These are phyloP conservation scores for Epinephelus fuscoguttatus DNA, from an alignment of 2,113 vertebrate species.

Conservation along the genomic window DNA sequence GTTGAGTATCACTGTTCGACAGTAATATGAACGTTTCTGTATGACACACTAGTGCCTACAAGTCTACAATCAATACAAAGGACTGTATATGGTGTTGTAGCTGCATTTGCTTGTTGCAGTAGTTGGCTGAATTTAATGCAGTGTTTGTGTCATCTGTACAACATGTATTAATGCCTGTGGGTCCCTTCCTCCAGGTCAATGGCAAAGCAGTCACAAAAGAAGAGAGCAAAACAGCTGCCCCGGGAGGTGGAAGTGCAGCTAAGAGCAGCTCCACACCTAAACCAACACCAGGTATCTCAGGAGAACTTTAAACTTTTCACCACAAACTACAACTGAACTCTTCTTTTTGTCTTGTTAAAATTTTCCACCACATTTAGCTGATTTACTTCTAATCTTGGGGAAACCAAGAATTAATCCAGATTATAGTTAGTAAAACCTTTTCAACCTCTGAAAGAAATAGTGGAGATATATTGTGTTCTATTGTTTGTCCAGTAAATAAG, in stretches of 20 bases:
- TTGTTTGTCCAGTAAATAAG: background rate
- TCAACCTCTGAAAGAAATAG: background rate
- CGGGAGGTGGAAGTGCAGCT: conserved; percentile 28
- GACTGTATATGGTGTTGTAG: background rate
- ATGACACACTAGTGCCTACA: background rate
- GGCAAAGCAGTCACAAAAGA: conserved; percentile 41
- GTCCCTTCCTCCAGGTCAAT: conserved; percentile 52
- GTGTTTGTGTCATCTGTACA: background rate
- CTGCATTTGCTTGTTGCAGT: background rate
- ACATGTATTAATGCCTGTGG: background rate
- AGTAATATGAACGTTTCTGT: background rate
- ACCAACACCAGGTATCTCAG: conserved; percentile 64
- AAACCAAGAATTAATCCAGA: background rate
- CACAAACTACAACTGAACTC: background rate
- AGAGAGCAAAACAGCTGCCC: conserved; percentile 19
- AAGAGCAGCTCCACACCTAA: conserved; percentile 54
- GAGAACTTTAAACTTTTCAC: background rate
- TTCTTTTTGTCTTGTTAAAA: background rate
- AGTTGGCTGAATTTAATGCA: background rate
- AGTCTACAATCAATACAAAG: background rate
- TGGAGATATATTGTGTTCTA: background rate
- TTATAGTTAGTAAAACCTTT: background rate
- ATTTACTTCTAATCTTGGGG: background rate
- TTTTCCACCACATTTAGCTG: background rate
- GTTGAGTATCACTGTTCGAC: too few species aligned